Evolutionary conservation across 2,888 invertebrate species (phyloP), one percentile per base, ranked within the genome.

Genomic region (Caenorhabditis plicata): DNA sequence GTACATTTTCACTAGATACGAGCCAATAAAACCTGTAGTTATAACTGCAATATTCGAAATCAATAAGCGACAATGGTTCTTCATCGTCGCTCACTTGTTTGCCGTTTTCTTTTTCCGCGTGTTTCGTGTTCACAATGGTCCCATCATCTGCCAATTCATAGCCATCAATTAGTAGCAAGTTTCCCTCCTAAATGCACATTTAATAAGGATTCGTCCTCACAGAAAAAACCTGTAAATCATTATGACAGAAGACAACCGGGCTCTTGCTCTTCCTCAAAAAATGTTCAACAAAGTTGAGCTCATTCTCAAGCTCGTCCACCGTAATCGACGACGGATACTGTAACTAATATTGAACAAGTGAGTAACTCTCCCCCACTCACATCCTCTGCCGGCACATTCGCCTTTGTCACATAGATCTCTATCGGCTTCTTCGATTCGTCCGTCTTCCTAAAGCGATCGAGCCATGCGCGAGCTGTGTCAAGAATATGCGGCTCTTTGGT

Each of bases 401-500:
- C 68, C 20, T 51, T 42, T 13, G 68, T 68, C 33, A 58, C 31
- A 22, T 60, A 52, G 26, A 68, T 60, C 20, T 61, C 49, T 26
- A 68, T 64, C 9, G 68, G 65, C 38, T 46, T 40, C 19, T 61
- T 39, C 19, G 54, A 56, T 13, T 60, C 65, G 1, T 60, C 45
- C 2, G 63, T 63, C 48, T 53, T 50, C 35, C 64, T 54, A 43
- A 65, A 56, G 25, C 56, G 43, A 9, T 51, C 50, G 11, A 65
- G 13, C 72, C 72, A 72, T 20, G 81, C 53, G 85, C 92, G 88
- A 4, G 90, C 92, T 0, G 76, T 92, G 89, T 89, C 90, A 91
- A 95, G 82, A 90, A 93, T 94, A 48, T 88, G 88, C 0, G 95
- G 93, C 74, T 92, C 91, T 83, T 96, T 96, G 62, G 89, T 90